Percentiles rank a stretch among this genome's conserved stretches.
Conservation (phyloP, 92 coral and sea anemone species). For the Desmophyllum pertusum region DNA sequence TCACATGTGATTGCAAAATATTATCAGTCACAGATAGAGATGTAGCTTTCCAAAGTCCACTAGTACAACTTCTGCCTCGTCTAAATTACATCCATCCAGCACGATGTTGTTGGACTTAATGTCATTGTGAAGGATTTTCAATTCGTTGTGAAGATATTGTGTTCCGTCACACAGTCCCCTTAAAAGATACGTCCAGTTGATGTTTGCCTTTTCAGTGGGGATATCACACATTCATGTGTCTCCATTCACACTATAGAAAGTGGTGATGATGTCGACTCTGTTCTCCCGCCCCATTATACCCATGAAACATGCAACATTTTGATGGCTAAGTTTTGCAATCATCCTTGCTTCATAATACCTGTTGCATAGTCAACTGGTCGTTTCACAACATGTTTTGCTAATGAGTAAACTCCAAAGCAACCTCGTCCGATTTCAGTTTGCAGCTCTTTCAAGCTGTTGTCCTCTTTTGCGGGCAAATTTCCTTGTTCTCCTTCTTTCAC, state of each 20-base stretch:
- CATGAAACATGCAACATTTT: constrained; percentile 12
- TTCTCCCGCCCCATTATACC: constrained; percentile 7
- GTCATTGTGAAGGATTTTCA: constrained; percentile 47
- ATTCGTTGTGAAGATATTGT: constrained; percentile 20
- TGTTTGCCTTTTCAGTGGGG: constrained; percentile 1
- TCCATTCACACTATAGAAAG: constrained; percentile 29
- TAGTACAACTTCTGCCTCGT: constrained; percentile 17
- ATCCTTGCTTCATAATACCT: constrained; percentile 36
- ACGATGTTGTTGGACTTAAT: constrained; percentile 39
- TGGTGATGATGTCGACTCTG: constrained; percentile 37
- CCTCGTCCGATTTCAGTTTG: constrained; percentile 39
- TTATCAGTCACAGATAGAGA: too few relatives aligned
- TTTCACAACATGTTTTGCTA: constrained; percentile 25
- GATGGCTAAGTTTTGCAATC: constrained; percentile 25
- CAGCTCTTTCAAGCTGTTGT: not conserved
- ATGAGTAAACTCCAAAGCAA: constrained; percentile 24
- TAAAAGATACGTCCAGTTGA: constrained; percentile 16
- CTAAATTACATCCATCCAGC: constrained; percentile 28
- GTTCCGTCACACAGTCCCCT: constrained; percentile 26
- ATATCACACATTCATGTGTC: constrained; percentile 17
- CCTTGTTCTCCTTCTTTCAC: constrained; percentile 32
- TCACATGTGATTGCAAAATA: too few relatives aligned
- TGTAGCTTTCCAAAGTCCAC: constrained; percentile 54
- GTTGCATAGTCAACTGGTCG: constrained; percentile 1
- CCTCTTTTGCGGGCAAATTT: constrained; percentile 15